Evolutionary conservation across 2,113 vertebrate genomes (phyloP).

Genomic region (Rhagologus leucostigma): DNA sequence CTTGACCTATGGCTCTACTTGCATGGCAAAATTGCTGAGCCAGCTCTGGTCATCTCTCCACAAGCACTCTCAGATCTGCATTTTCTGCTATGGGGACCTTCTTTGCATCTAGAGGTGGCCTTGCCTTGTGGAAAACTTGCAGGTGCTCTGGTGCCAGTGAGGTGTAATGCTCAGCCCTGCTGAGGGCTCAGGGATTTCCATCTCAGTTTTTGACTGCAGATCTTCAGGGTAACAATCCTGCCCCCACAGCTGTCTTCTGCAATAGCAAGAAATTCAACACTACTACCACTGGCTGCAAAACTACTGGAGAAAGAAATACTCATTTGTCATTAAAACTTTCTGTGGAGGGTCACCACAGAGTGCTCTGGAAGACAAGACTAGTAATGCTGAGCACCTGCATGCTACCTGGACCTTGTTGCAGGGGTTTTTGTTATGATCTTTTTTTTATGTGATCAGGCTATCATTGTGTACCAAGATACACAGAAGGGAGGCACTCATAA

Average conservation of each 20-base stretch:
- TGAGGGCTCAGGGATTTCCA: not conserved
- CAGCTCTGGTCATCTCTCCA: not conserved
- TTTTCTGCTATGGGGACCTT: not conserved
- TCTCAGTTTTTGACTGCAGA: not conserved
- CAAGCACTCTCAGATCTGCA: not conserved
- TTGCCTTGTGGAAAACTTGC: not conserved
- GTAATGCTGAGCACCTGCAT: not conserved
- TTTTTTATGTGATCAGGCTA: not conserved
- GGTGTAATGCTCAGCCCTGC: not conserved
- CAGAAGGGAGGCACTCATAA: not conserved
- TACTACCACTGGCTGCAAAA: not conserved
- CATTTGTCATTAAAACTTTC: not conserved
- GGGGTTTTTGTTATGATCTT: fast-evolving
- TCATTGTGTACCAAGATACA: not conserved
- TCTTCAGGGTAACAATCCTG: not conserved
- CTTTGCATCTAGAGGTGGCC: not conserved
- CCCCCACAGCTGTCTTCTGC: not conserved
- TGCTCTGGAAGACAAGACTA: not conserved
- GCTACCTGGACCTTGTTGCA: not conserved
- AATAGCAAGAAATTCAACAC: not conserved
- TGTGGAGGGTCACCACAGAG: not conserved
- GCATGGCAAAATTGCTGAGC: not conserved
- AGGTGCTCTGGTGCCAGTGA: not conserved
- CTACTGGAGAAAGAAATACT: not conserved
- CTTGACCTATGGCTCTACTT: not conserved